Evolutionary conservation across 2,797 vertebrate species (phyloP).

Genomic region (Ciconia nigra): DNA sequence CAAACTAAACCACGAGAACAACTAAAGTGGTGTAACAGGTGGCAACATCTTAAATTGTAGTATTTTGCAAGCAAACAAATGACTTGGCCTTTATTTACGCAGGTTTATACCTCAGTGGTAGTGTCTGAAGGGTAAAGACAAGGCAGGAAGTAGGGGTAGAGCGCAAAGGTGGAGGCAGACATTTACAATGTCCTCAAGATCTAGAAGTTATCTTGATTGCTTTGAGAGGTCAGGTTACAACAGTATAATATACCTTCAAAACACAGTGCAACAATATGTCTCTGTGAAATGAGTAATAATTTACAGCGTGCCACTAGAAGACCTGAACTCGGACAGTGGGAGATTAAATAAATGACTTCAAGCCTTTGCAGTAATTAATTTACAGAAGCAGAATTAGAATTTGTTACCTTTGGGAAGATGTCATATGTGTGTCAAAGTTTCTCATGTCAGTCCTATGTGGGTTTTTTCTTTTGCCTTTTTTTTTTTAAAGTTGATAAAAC

Average conservation of each 20-base stretch:
- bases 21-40: not conserved
- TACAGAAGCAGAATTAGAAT: not conserved
- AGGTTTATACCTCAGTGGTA: accelerated
- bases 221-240: not conserved
- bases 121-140: not conserved
- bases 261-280: not conserved
- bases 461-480: not conserved
- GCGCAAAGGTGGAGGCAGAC: not conserved
- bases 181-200: not conserved
- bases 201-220: not conserved
- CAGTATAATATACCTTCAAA: accelerated
- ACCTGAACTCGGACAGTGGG: not conserved
- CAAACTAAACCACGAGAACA: not conserved
- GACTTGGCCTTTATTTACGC: not conserved
- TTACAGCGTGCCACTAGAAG: not conserved
- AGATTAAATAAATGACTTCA: not conserved
- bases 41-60: not conserved
- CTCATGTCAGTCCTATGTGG: not conserved
- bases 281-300: not conserved
- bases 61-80: not conserved
- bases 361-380: not conserved
- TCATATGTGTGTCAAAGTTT: not conserved
- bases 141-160: not conserved
- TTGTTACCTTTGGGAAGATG: not conserved
- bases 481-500: not conserved